These are phyloP conservation scores for Phenganax subtilis DNA, from an alignment of 92 coral and sea anemone species.

Conservation along the genomic window DNA sequence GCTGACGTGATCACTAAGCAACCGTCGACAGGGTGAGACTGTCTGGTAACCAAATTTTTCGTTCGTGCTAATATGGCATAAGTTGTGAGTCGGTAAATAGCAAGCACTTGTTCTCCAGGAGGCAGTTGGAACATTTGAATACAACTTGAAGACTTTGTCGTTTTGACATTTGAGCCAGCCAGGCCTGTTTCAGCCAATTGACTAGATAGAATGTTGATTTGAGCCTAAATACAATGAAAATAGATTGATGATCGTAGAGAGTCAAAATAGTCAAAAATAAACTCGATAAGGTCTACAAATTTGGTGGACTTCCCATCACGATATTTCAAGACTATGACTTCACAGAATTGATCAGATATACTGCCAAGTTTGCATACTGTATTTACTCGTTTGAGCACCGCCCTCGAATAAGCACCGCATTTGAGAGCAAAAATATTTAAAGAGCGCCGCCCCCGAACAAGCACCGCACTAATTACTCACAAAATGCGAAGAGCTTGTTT, in stretches of 20 bases:
- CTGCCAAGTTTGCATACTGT: too few relatives aligned
- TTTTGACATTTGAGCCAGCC: slow-evolving; percentile 4
- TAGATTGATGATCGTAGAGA: not conserved
- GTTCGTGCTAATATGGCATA: slow-evolving; percentile 47
- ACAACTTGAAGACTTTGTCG: slow-evolving; percentile 56
- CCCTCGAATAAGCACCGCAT: too few relatives aligned
- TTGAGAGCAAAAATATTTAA: too few relatives aligned
- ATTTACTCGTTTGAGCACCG: too few relatives aligned
- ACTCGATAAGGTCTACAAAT: not conserved
- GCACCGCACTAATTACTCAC: too few relatives aligned
- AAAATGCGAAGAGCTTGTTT: too few relatives aligned
- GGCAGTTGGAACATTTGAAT: slow-evolving; percentile 77
- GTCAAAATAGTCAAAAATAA: not conserved
- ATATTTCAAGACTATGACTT: too few relatives aligned
- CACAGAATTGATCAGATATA: too few relatives aligned
- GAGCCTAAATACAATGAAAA: slow-evolving; percentile 48
- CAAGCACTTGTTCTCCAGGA: slow-evolving; percentile 68
- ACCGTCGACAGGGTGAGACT: slow-evolving; percentile 67
- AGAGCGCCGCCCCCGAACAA: too few relatives aligned
- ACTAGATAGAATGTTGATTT: slow-evolving; percentile 71
- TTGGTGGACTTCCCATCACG: not conserved
- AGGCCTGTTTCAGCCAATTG: slow-evolving; percentile 85
- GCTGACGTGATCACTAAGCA: slow-evolving; percentile 73
- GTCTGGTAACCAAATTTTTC: slow-evolving; percentile 7
- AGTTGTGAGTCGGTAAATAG: slow-evolving; percentile 63